Percentiles rank a stretch among this genome's conserved stretches.
Conservation (phyloP, 2,888 invertebrate species). For the Microplitis deprimator region DNA sequence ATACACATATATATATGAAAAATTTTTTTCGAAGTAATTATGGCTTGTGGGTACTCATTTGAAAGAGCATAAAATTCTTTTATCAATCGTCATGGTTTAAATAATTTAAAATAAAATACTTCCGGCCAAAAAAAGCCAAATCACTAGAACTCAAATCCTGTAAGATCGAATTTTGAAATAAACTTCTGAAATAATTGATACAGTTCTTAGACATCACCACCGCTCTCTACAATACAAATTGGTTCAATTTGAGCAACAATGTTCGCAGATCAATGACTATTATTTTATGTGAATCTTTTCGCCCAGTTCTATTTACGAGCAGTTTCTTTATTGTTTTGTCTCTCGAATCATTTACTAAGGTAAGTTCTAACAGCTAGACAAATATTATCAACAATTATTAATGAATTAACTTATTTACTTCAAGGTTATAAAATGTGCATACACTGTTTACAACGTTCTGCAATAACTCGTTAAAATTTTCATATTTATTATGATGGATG, state of each 20-base stretch:
- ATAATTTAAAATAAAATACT: too few relatives aligned
- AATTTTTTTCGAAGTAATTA: too few relatives aligned
- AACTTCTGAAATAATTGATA: too few relatives aligned
- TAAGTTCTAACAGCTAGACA: not conserved
- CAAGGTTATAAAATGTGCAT: not conserved
- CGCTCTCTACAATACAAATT: not conserved
- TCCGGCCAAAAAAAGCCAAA: too few relatives aligned
- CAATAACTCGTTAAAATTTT: not conserved
- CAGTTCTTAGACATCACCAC: not conserved
- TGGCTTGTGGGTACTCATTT: too few relatives aligned
- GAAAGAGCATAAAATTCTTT: too few relatives aligned
- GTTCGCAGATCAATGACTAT: not conserved
- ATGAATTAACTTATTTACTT: not conserved
- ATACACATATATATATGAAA: too few relatives aligned
- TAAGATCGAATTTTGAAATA: too few relatives aligned
- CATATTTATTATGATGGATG: too few relatives aligned
- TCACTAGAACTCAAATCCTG: too few relatives aligned
- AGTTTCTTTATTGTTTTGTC: not conserved
- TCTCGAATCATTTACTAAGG: slow-evolving; percentile 3
- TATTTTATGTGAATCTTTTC: not conserved
- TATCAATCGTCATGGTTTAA: too few relatives aligned
- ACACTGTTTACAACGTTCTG: slow-evolving; percentile 9
- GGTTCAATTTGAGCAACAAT: not conserved
- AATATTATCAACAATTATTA: not conserved
- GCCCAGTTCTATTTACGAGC: not conserved